Evolutionary conservation across 1,140 invertebrate species (phyloP).

Genomic region (Macrostomum lignano): DNA sequence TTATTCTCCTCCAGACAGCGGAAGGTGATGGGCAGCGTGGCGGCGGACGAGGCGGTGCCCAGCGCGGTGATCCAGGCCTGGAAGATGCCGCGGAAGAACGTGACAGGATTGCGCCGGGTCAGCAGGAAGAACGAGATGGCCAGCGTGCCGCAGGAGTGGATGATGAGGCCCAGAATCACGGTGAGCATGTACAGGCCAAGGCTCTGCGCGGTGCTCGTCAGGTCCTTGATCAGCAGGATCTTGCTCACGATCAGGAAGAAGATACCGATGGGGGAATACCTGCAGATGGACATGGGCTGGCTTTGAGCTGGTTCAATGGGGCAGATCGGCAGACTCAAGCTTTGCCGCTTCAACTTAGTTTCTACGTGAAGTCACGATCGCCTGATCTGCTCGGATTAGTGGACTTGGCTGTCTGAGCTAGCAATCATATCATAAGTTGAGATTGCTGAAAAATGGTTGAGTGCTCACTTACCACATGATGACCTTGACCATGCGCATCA

Average conservation of each 20-base stretch:
- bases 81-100: conserved; percentile 33
- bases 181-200: conserved; percentile 37
- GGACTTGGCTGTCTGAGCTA: no score
- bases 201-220: conserved; percentile 45
- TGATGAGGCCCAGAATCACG: conserved; percentile 48
- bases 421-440: no score
- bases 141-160: conserved; percentile 61
- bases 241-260: conserved; percentile 55
- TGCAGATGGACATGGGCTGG: no score
- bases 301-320: no score
- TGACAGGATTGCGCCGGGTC: conserved; percentile 33
- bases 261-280: conserved; percentile 60
- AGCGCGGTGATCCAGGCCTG: conserved; percentile 51
- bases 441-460: no score
- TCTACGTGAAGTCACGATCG: no score
- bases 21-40: conserved; percentile 71
- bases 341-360: no score
- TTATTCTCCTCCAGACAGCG: conserved; percentile 67
- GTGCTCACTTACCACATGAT: conserved; percentile 13
- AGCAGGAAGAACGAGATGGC: conserved; percentile 34
- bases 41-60: conserved; percentile 53
- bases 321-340: no score
- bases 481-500: conserved; percentile 10
- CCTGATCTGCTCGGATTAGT: no score
- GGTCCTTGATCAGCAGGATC: conserved; percentile 49